phyloP scores from a whole-genome alignment of 1,140 invertebrate genomes.

The Drosophila busckii region DNA sequence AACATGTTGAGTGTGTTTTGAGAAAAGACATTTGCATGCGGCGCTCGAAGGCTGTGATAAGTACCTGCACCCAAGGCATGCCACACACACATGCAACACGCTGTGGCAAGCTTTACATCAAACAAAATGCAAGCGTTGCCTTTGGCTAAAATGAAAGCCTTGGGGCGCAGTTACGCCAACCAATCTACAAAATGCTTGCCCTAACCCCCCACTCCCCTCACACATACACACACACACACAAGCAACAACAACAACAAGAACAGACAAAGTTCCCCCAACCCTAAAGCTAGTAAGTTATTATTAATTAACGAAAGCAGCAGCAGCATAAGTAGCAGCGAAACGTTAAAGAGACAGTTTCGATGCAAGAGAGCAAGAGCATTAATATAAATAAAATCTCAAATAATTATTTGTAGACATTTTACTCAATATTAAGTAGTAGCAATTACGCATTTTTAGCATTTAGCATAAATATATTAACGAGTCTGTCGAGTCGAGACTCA shows the following conservation, averaged over 20 bases:
- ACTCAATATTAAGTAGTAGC: conserved; percentile 68
- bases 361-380: background rate
- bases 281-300: too few species aligned
- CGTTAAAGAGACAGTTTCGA: background rate
- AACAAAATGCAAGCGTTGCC: conserved; percentile 25
- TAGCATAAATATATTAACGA: conserved; percentile 73
- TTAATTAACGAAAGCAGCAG: too few species aligned
- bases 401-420: conserved; percentile 66
- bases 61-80: conserved; percentile 66
- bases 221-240: conserved; percentile 10
- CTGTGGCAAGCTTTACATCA: conserved; percentile 42
- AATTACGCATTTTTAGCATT: conserved; percentile 76
- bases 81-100: conserved; percentile 40
- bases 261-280: conserved; percentile 7
- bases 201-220: conserved; percentile 17
- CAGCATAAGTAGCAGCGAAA: conserved; percentile 47
- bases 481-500: conserved; percentile 71
- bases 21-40: conserved; percentile 75
- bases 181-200: conserved; percentile 65
- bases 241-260: conserved; percentile 4
- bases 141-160: conserved; percentile 37
- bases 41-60: conserved; percentile 76
- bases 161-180: conserved; percentile 63
- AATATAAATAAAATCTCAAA: conserved; percentile 39
- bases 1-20: conserved; percentile 72